Conservation (phyloP, 2,113 vertebrate species). For the Capricornis sumatraensis region DNA sequence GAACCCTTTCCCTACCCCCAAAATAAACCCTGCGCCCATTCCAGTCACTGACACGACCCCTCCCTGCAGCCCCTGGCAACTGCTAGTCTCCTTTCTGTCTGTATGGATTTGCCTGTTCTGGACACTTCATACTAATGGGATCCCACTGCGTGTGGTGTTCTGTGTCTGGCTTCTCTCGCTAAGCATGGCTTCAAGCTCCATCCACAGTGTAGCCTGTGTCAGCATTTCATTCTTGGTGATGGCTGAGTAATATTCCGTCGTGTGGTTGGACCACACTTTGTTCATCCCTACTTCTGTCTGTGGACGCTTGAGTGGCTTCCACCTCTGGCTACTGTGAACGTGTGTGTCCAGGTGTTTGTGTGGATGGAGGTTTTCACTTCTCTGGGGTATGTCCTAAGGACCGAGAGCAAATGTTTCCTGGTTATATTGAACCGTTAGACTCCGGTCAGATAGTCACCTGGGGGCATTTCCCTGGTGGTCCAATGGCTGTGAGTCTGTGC, state of each 20-base stretch:
- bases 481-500: not conserved
- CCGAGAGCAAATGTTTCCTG: not conserved
- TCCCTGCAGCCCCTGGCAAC: not conserved
- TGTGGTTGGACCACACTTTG: not conserved
- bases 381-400: not conserved
- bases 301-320: not conserved
- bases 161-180: not conserved
- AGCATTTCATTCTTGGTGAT: not conserved
- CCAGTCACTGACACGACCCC: not conserved
- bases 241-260: rapidly evolving
- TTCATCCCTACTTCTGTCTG: not conserved
- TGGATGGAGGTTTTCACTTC: not conserved
- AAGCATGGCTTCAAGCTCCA: not conserved
- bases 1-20: not conserved
- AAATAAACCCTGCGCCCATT: not conserved
- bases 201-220: rapidly evolving
- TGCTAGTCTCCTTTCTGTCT: not conserved
- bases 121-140: not conserved
- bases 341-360: not conserved
- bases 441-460: not conserved
- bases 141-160: not conserved
- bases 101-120: not conserved
- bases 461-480: not conserved
- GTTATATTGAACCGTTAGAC: not conserved
- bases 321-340: not conserved